Evolutionary conservation across 2,888 invertebrate genomes (phyloP).

Genomic region (Polymixis lichenea): DNA sequence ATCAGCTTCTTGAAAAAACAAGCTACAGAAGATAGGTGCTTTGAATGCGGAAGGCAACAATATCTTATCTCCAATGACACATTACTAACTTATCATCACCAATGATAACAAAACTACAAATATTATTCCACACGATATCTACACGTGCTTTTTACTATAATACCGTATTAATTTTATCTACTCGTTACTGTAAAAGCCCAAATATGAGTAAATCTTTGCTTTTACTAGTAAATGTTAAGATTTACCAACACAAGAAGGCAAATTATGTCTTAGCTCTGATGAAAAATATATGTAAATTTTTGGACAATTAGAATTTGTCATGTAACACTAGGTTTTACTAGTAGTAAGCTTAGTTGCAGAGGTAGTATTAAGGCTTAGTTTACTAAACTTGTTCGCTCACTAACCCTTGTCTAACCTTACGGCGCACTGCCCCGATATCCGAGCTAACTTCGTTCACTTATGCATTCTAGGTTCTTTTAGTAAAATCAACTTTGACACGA

Average conservation of each 20-base stretch:
- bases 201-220: not conserved
- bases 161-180: constrained; percentile 16
- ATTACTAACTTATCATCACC: not conserved
- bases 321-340: not conserved
- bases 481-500: no score
- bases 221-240: not conserved
- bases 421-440: not conserved
- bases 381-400: no score
- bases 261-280: no score
- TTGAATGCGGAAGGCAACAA: constrained; percentile 8
- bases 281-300: not conserved
- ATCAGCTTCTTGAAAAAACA: not conserved
- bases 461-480: no score
- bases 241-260: not conserved
- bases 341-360: no score
- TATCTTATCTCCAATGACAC: constrained; percentile 10
- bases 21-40: no score
- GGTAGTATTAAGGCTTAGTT: not conserved
- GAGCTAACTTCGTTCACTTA: not conserved
- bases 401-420: not conserved
- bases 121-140: not conserved
- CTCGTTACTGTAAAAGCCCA: constrained; percentile 1
- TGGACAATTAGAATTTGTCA: not conserved
- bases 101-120: constrained; percentile 9
- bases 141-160: constrained; percentile 15